Evolutionary conservation across 2,797 vertebrate species (phyloP), one percentile per base, ranked within the genome.

Genomic region (Ptychadena robeensis): DNA sequence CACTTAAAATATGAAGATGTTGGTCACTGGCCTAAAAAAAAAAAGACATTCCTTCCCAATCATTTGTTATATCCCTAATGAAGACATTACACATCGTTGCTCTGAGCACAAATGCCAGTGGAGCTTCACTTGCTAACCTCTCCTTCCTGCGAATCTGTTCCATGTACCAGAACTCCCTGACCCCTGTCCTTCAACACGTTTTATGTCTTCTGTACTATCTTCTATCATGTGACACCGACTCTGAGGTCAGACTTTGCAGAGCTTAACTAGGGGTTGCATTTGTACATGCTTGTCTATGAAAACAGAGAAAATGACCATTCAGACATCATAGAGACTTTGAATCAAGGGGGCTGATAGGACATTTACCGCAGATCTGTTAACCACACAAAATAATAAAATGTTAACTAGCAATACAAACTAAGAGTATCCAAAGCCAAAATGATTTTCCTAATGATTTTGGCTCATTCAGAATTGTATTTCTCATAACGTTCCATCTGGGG

Each of bases 131-230:
- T 77, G 25, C 74, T 66, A 66, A 77, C 74, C 61, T 77, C 7
- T 65, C 65, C 37, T 77, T 66, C 73, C 37, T 66, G 61, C 25
- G 57, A 72, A 64, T 80, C 78, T 72, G 34, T 44, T 80, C 15
- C 34, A 72, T 64, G 10, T 32, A 68, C 22, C 66, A 78, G 38
- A 67, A 77, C 37, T 75, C 35, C 59, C 38, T 67, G 63, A 77
- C 74, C 77, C 32, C 48, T 69, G 65, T 79, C 76, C 73, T 68
- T 79, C 64, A 68, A 79, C 76, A 68, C 38, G 57, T 79, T 79
- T 68, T 68, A 68, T 37, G 38, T 79, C 76, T 79, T 22, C 53
- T 44, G 25, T 40, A 66, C 38, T 77, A 66, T 38, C 63, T 77
- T 48, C 64, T 34, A 34, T 70, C 77, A 57, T 70, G 32, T 79